Evolutionary conservation across 2,113 vertebrate genomes (phyloP).

Genomic region (Takifugu bimaculatus): DNA sequence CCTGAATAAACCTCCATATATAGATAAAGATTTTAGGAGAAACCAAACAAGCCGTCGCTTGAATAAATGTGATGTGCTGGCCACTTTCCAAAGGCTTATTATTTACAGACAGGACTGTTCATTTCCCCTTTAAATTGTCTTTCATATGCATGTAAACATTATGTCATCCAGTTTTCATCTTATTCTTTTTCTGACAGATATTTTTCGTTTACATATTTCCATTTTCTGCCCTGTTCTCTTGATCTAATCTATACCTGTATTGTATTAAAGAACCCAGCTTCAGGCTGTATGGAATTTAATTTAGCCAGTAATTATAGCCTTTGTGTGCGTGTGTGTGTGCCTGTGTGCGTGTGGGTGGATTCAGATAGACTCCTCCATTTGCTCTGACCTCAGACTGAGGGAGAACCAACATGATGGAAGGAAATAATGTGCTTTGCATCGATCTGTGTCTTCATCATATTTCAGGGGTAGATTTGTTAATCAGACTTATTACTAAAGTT

Average conservation of each 20-base stretch:
- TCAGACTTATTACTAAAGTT: too few relatives aligned
- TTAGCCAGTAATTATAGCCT: conserved; percentile 53
- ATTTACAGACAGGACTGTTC: not conserved
- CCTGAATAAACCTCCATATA: conserved; percentile 32
- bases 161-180: conserved; percentile 8
- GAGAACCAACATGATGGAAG: conserved; percentile 7
- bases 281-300: conserved; percentile 48
- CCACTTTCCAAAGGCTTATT: conserved; percentile 25
- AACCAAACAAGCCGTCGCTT: not conserved
- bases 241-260: conserved; percentile 4
- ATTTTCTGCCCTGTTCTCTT: not conserved
- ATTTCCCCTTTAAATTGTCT: conserved; percentile 37
- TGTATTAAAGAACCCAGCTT: conserved; percentile 40
- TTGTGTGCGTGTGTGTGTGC: conserved; percentile 20
- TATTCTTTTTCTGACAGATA: conserved; percentile 30
- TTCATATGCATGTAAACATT: conserved; percentile 27
- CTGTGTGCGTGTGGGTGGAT: conserved; percentile 1
- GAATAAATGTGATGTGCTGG: conserved; percentile 22
- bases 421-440: not conserved
- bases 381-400: conserved; percentile 1
- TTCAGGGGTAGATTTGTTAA: too few relatives aligned
- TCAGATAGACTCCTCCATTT: conserved; percentile 38
- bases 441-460: too few relatives aligned
- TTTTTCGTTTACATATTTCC: conserved; percentile 9
- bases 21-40: conserved; percentile 14